Evolutionary conservation across 2,888 invertebrate genomes (phyloP).

Genomic region (Lymantria dispar): DNA sequence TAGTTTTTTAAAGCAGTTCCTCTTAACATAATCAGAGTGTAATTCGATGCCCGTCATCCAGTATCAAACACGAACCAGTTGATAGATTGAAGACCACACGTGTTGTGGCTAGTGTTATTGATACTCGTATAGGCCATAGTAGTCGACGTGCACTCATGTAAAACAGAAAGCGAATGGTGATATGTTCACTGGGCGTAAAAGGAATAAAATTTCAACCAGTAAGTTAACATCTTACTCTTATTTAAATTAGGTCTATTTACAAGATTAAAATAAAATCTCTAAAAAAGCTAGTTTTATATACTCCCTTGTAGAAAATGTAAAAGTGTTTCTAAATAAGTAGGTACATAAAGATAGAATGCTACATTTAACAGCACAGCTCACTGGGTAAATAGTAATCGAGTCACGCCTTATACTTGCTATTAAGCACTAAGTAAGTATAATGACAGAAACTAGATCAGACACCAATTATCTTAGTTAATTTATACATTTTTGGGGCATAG

Average conservation of each 20-base stretch:
- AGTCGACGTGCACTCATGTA: conserved; percentile 12
- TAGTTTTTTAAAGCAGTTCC: conserved; percentile 5
- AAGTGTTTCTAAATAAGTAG: no score
- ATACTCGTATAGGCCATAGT: conserved; percentile 15
- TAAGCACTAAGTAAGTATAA: no score
- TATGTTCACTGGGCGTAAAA: background rate
- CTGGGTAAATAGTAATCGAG: no score
- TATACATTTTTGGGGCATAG: no score
- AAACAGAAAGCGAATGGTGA: background rate
- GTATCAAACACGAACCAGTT: conserved; percentile 40
- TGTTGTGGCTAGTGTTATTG: conserved; percentile 35
- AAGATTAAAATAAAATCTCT: no score
- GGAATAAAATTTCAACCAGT: background rate
- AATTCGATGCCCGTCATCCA: conserved; percentile 47
- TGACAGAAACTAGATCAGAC: no score
- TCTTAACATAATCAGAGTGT: conserved; percentile 44
- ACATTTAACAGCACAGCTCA: no score
- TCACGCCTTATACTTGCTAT: no score
- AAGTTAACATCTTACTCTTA: background rate
- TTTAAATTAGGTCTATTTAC: background rate
- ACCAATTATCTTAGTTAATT: no score
- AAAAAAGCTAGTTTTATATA: no score
- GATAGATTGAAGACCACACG: conserved; percentile 58
- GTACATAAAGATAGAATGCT: no score
- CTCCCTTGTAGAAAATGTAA: no score